These are phyloP conservation scores for Chauna torquata DNA, from an alignment of 2,113 vertebrate genomes.

Conservation along the genomic window DNA sequence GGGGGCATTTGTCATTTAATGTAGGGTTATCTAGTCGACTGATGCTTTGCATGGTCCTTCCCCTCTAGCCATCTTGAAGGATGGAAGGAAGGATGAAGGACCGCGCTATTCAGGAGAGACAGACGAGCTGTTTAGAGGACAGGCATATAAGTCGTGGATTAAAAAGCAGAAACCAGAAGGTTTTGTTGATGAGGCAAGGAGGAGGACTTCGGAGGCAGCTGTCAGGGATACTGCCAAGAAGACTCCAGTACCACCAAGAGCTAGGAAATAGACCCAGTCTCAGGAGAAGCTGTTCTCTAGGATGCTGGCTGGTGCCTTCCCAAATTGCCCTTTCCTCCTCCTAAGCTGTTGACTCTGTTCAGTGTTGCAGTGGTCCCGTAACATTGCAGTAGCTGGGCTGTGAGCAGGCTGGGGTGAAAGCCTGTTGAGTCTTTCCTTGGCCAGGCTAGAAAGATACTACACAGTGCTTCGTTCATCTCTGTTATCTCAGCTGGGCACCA, in stretches of 20 bases:
- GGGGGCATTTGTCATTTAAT: not conserved
- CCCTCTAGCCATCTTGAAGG: not conserved
- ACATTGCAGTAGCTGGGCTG: not conserved
- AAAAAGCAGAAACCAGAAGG: not conserved
- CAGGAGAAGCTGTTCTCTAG: not conserved
- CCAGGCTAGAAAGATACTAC: not conserved
- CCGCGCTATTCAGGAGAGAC: not conserved
- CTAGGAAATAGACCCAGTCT: not conserved
- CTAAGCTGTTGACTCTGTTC: not conserved
- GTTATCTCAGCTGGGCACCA: not conserved
- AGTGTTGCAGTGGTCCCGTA: not conserved
- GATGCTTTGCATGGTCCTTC: not conserved
- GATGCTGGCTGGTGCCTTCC: not conserved
- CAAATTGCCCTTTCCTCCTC: not conserved
- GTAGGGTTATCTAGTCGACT: not conserved
- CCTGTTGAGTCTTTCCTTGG: not conserved
- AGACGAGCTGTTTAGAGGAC: not conserved
- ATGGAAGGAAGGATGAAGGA: not conserved
- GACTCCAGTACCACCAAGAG: not conserved
- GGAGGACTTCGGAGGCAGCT: not conserved
- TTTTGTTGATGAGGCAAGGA: not conserved
- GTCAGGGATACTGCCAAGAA: not conserved
- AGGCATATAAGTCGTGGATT: not conserved
- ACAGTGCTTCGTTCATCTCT: not conserved
- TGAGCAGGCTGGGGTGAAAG: not conserved